Conservation (phyloP, 2,888 invertebrate genomes). For the Pycnomerus fuliginosus region DNA sequence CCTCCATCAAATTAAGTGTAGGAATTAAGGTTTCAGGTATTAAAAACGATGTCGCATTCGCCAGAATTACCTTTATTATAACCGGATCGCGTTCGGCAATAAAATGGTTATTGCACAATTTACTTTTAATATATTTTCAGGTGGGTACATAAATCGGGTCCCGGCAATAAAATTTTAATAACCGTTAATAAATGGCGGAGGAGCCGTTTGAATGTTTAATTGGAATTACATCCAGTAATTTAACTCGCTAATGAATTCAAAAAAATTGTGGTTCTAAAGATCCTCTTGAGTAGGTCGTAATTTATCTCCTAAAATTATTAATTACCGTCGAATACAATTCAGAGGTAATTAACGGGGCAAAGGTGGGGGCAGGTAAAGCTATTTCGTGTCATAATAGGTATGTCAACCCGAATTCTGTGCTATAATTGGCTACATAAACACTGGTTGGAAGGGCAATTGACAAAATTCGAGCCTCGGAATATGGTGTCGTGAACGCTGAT, state of each 20-base stretch:
- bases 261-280: background rate
- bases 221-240: slow-evolving; percentile 2
- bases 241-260: background rate
- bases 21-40: too few species aligned
- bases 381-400: slow-evolving; percentile 17
- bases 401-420: slow-evolving; percentile 18
- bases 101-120: too few species aligned
- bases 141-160: too few species aligned
- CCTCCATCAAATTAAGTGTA: too few species aligned
- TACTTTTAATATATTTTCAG: too few species aligned
- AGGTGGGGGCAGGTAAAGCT: slow-evolving; percentile 1
- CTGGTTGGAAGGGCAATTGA: slow-evolving; percentile 11
- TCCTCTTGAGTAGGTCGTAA: background rate
- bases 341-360: slow-evolving; percentile 9
- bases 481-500: slow-evolving; percentile 8
- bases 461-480: slow-evolving; percentile 18
- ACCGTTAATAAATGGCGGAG: too few species aligned
- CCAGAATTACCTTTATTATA: too few species aligned
- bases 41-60: too few species aligned
- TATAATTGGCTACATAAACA: slow-evolving; percentile 21
- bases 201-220: background rate
- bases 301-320: slow-evolving; percentile 8
- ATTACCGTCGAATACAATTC: slow-evolving; percentile 10
- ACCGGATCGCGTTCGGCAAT: too few species aligned
- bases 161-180: too few species aligned